A percentile compares a stretch with the other conserved stretches of the same genome.
Conservation (phyloP, 1,140 invertebrate genomes). For the Pachypeltis micranthus region DNA sequence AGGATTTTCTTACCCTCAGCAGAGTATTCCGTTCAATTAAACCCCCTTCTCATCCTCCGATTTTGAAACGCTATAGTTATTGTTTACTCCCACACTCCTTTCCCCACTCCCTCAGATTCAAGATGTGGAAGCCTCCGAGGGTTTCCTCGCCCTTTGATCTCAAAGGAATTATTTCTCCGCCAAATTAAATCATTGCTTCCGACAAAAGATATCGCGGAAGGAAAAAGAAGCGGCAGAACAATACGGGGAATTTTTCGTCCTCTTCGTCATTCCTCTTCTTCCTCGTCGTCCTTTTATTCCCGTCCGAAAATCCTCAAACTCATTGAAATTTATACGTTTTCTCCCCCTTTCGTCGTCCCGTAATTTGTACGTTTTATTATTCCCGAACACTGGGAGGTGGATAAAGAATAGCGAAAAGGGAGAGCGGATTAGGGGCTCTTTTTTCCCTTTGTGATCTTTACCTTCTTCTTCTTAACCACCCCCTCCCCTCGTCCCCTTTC, state of each 20-base stretch:
- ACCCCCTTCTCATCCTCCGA: background rate
- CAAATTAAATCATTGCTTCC: conserved; percentile 4
- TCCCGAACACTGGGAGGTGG: background rate
- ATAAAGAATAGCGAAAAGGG: background rate
- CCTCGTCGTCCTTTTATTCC: background rate
- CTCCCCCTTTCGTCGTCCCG: background rate
- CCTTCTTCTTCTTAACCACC: background rate
- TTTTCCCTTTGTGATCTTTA: conserved; percentile 1
- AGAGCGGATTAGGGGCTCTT: background rate
- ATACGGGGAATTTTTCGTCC: background rate
- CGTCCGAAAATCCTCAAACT: background rate
- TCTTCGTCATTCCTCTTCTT: no score
- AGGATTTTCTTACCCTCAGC: no score
- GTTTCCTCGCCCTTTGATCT: conserved; percentile 9
- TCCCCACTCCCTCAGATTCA: background rate
- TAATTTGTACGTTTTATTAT: conserved; percentile 10
- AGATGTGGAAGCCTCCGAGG: background rate
- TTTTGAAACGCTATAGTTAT: conserved; percentile 1
- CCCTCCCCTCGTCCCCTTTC: no score
- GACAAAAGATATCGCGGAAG: conserved; percentile 6
- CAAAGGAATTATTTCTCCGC: background rate
- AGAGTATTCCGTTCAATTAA: conserved; percentile 7
- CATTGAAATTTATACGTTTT: conserved; percentile 10
- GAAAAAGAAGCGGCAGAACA: background rate
- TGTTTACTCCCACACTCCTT: background rate